Base-by-base conservation (phyloP, 2,797 vertebrate genomes). In the Taeniopygia guttata region DNA sequence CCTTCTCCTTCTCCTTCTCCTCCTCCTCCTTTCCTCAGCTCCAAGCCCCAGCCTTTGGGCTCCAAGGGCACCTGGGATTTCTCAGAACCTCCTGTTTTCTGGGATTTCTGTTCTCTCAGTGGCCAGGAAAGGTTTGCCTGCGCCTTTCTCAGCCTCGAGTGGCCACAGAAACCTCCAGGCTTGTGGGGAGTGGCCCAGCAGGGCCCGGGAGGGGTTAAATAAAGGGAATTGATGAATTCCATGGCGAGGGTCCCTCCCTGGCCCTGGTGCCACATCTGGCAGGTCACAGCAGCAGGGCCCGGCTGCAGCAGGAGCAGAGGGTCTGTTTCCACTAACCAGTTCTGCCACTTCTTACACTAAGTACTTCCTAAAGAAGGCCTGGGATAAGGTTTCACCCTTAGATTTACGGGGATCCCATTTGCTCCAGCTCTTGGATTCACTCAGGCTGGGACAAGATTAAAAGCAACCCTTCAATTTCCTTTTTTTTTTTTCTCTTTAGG, bases 291-390 rank as follows among this genome's bases (percentile, higher is more conserved):
- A 84, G 89, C 74, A 76, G 88, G 89, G 88, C 82, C 60, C 34
- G 90, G 93, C 95, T 95, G 94, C 90, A 91, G 88, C 55, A 23
- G 92, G n/a, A 81, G 87, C 69, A 88, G 51, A 87, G 80, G 87
- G 80, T 97, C 97, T 92, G 94, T 92, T 97, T 97, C 94, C 89
- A 96, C 91, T 97, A 95, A 93, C 56, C 34, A 70, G 87, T 96
- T 88, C 96, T 94, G 95, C 96, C 96, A 87, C 96, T 96, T 95
- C 95, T 95, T 93, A 96, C 81, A 96, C 95, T 91, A 94, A 96
- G 93, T 89, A 88, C 94, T 97, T 97, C 96, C 96, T 97, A 77
- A 89, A 95, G 90, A 85, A 86, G 95, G 88, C 81, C 14, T 9
- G 12, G 88, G 96, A 91, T 95, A 96, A 90, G 72, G 81, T 96